Base-by-base conservation (phyloP, 2,888 invertebrate species). In the Xylophagus ater region DNA sequence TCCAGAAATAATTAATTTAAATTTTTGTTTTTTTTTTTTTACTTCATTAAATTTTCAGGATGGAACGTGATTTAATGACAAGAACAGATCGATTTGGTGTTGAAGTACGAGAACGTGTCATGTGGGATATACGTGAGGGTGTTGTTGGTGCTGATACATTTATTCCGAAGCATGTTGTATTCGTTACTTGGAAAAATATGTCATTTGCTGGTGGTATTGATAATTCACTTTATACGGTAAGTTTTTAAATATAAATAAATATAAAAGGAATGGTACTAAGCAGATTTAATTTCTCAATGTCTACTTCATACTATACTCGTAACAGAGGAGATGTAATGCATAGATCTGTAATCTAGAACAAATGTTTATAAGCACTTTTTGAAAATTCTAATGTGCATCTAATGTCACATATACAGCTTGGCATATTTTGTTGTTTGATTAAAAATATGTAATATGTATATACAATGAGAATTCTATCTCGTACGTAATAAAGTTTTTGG, bases 131-230 rank as follows among this genome's bases (percentile, higher is more conserved):
- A 42, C 75, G 87, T 31, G 76, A 85, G 51, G 90, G 90, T 8
- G 88, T 94, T 15, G 85, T 90, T 18, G 94, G 96, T 0, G 81
- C 92, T 0, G 84, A 87, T 29, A 80, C 82, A 3, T 97, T 96
- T 66, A 73, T 78, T 49, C 92, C 96, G 0, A 89, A 92, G 57
- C 92, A 92, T 57, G 87, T 81, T 3, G 69, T 88, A 42, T 84
- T 92, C 44, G 76, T 87, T 39, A 96, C 96, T 0, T 97, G 96
- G 97, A 89, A 88, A 62, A 94, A 96, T 63, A 81, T 94, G 66
- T 86, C 90, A 0, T 92, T 92, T 59, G 77, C 85, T 55, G 90
- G 90, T 36, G 90, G 90, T 49, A 85, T 84, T 51, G 80, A 79
- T 47, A 79, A 81, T 59, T 76, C 84, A 1, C 64, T 85, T n/a